phyloP scores from a whole-genome alignment of 2,113 vertebrate species.

The Sarotherodon lohbergeri region DNA sequence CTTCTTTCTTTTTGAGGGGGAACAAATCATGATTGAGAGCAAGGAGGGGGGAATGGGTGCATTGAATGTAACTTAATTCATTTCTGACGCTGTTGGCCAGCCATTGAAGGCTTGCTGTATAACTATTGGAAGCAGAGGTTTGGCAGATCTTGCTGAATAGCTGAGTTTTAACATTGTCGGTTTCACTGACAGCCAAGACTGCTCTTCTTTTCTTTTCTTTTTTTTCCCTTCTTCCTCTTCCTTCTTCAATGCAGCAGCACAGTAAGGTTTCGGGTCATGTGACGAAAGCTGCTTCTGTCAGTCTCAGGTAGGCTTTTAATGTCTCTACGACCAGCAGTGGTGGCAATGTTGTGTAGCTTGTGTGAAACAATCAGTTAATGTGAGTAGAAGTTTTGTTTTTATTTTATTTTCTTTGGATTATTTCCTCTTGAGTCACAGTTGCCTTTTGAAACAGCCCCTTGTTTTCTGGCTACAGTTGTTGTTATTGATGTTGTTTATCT shows the following conservation, averaged over 20 bases:
- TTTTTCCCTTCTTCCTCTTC: rapidly evolving
- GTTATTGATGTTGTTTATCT: conserved; percentile 34
- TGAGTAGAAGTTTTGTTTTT: not conserved
- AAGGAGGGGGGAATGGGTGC: not conserved
- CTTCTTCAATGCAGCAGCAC: conserved; percentile 11
- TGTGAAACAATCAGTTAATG: conserved; percentile 65
- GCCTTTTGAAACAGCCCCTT: conserved; percentile 67
- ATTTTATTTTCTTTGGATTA: not conserved
- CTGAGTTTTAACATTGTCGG: not conserved
- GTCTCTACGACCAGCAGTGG: conserved; percentile 25
- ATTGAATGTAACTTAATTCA: conserved; percentile 43
- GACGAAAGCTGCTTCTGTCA: conserved; percentile 25
- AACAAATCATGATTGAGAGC: not conserved
- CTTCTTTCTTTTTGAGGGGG: not conserved
- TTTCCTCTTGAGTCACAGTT: conserved; percentile 72
- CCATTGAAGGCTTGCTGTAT: not conserved
- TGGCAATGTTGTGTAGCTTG: conserved; percentile 7
- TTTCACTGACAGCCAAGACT: not conserved
- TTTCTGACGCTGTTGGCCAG: not conserved
- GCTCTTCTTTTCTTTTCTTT: not conserved
- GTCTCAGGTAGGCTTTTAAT: conserved; percentile 71
- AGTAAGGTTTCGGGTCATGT: not conserved
- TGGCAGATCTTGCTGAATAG: not conserved
- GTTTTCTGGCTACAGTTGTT: conserved; percentile 39
- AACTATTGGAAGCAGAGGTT: not conserved